Conservation (phyloP, 2,113 vertebrate genomes). For the Meles meles region DNA sequence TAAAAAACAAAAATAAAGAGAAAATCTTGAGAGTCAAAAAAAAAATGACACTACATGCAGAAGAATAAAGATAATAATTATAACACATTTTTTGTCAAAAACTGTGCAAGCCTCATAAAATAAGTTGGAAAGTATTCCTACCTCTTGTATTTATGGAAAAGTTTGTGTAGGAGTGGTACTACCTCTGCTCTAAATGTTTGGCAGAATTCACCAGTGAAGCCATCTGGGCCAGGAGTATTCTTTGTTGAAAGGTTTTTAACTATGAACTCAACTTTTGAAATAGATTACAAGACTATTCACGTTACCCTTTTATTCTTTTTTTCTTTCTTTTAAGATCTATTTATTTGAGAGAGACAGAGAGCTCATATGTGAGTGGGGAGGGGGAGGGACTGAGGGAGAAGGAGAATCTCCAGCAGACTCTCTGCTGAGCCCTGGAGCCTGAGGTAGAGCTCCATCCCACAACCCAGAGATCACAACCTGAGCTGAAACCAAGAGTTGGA, state of each 20-base stretch:
- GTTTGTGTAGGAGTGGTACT: not conserved
- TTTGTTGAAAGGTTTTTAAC: not conserved
- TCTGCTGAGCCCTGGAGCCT: not conserved
- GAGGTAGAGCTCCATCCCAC: not conserved
- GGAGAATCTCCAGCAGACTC: not conserved
- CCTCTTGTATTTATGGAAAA: not conserved
- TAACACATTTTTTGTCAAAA: not conserved
- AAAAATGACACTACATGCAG: not conserved
- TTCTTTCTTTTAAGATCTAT: not conserved
- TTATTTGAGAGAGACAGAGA: not conserved
- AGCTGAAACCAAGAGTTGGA: not conserved
- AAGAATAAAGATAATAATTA: constrained; percentile 6
- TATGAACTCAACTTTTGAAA: not conserved
- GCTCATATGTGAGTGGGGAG: not conserved
- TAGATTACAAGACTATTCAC: not conserved
- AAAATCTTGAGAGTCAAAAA: not conserved
- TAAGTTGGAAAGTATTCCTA: not conserved
- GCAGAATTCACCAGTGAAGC: not conserved
- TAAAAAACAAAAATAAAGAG: not conserved
- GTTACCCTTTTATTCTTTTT: not conserved
- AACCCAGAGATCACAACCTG: not conserved
- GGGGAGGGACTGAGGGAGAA: not conserved
- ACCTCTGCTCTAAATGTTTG: not conserved
- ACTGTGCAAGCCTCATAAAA: not conserved
- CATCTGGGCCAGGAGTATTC: not conserved